Evolutionary conservation across 2,888 invertebrate genomes (phyloP), one percentile per base, ranked within the genome.

Genomic region (Caradrina kadenii): DNA sequence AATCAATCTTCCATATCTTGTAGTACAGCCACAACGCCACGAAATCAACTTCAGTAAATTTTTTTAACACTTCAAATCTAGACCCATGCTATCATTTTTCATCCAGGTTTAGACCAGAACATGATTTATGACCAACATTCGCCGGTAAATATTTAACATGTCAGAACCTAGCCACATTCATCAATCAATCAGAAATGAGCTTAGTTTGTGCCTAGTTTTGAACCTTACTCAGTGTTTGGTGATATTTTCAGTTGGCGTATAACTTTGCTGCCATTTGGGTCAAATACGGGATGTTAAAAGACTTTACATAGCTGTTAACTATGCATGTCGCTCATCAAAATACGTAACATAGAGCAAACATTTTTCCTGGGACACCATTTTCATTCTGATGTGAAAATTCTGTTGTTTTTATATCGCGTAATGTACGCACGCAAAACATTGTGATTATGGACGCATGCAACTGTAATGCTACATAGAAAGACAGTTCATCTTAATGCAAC

Each of bases 61-160:
- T 62, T 69, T 69, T 70, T 49, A 15, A 35, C 65, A 63, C 50
- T 26, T 31, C 49, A 73, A 79, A 63, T 76, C 59, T 65, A 64
- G 56, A 49, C 52, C 49, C 0, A n/a, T 58, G 61, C 70, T 66
- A 77, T 69, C 55, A 84, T 79, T 82, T 84, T 83, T 82, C 84
- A 78, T 60, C 26, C 19, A 64, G 67, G 59, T 80, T 67, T 69
- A 61, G 61, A 69, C n/a, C 39, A 45, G 48, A 75, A 70, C 49
- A 72, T 82, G 71, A 83, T 83, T 79, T 76, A 84, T 78, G 26
- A 60, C 53, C 10, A 26, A 45, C 49, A 70, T 53, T 65, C 65
- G 1, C 67, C 70, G 65, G 85, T 78, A 73, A 82, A 84, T 82
- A 75, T 82, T 84, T 73, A 79, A 75, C 74, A 79, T 67, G 81